Evolutionary conservation across 1,140 invertebrate species (phyloP), one percentile per base, ranked within the genome.

Genomic region (Drosophila quadrilineata): DNA sequence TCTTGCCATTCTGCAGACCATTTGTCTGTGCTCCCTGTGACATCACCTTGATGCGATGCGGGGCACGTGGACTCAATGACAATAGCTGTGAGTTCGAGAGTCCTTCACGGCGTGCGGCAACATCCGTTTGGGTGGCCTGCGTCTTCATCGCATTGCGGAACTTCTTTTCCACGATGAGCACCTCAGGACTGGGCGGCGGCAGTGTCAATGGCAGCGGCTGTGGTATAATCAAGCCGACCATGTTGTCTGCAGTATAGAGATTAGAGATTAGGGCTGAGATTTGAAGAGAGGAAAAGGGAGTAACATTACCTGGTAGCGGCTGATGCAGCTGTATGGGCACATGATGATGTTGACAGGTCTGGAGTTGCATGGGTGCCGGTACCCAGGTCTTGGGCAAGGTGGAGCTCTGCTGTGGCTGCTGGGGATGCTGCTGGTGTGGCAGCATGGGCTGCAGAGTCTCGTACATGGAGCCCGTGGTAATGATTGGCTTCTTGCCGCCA

Each of bases 41-140:
- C 14, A 96, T 95, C 93, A 96, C 96, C 88, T 94, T 95, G 29
- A 96, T 95, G 92, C 94, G 79, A 89, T 93, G 93, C 4, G 93
- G 92, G 3, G 93, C 92, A 24, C 94, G 88, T 3, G 95, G 96
- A 90, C 95, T 96, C 3, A 97, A 89, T 6, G 94, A 95, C 54
- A 95, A 90, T 72, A 94, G 93, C 71, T 94, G 94, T 2, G 95
- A 93, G 36, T 73, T 77, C n/a, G 93, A 92, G 4, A 93, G 88
- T 9, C 93, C 92, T 88, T 95, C 94, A 35, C 94, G 92, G 1
- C 79, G 74, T 3, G 79, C 71, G 0, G 50, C 77, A 68, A 93
- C 92, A 89, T 98, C 96, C 17, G 97, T 98, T 90, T 98, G 96
- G 0, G 96, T 98, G 1, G 96, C 96, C 91, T 98, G 96, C 0